Percentiles rank a stretch among this genome's conserved stretches.
Conservation (phyloP, 2,113 vertebrate species). For the Sprattus sprattus region DNA sequence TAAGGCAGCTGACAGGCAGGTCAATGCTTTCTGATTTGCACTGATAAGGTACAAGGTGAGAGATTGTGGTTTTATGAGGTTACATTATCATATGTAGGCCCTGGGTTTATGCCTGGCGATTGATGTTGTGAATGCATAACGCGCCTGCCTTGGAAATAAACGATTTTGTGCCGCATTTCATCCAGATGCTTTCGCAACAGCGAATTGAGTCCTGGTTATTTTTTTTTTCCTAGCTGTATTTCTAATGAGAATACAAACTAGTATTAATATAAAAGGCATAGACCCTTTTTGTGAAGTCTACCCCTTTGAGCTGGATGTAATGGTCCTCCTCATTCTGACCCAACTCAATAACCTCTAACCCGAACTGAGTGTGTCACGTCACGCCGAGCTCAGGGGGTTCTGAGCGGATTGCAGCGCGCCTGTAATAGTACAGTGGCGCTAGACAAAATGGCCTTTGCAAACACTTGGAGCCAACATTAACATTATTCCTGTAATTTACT, state of each 20-base stretch:
- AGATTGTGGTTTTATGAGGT: constrained; percentile 16
- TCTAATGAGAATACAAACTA: neutral
- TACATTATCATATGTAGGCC: constrained; percentile 10
- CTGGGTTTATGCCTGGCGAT: neutral
- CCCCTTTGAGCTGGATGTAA: neutral
- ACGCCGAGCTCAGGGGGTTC: neutral
- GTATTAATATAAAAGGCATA: neutral
- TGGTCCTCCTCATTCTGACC: neutral
- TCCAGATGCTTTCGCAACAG: neutral
- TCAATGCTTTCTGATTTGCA: constrained; percentile 15
- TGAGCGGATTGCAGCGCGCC: neutral
- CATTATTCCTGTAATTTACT: constrained; percentile 44
- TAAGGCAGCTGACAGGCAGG: neutral
- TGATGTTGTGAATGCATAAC: neutral
- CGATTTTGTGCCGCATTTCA: neutral
- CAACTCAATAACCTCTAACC: neutral
- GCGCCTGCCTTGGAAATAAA: neutral
- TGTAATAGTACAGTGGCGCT: constrained; percentile 15
- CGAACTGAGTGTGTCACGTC: neutral
- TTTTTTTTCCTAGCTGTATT: neutral
- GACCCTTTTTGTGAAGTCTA: neutral
- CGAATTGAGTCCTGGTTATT: neutral
- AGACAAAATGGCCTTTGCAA: constrained; percentile 30
- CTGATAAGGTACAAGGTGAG: constrained; percentile 9
- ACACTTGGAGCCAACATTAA: constrained; percentile 32